phyloP scores from a whole-genome alignment of 1,140 invertebrate genomes.

The Heliothis virescens region DNA sequence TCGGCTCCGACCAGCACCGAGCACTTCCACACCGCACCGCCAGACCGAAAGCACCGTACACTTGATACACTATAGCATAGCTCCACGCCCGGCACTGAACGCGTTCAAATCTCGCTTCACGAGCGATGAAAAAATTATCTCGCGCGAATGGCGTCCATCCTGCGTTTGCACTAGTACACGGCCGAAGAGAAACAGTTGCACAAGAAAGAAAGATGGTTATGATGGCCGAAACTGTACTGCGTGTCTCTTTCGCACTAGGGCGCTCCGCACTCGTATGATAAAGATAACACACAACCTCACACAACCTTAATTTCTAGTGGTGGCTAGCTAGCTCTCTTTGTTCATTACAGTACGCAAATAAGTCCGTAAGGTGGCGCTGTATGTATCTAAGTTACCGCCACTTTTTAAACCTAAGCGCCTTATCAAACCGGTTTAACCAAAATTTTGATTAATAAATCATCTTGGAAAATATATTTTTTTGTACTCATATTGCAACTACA shows the following conservation, averaged over 20 bases:
- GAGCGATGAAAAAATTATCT: constrained; percentile 81
- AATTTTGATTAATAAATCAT: neutral
- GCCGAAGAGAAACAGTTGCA: constrained; percentile 86
- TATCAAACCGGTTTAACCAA: constrained; percentile 5
- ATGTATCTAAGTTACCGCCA: constrained; percentile 57
- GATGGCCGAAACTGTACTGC: constrained; percentile 79
- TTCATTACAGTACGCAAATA: constrained; percentile 72
- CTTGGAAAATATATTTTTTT: constrained; percentile 1
- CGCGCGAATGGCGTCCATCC: constrained; percentile 86
- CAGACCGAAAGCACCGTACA: constrained; percentile 68
- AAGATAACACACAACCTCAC: constrained; percentile 84
- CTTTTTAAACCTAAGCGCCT: constrained; percentile 56
- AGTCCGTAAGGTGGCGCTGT: constrained; percentile 70
- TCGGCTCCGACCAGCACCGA: constrained; percentile 63
- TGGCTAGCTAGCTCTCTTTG: constrained; percentile 84
- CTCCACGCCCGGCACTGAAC: constrained; percentile 74
- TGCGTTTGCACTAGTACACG: constrained; percentile 84
- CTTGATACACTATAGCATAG: constrained; percentile 79
- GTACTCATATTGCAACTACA: neutral
- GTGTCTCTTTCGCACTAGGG: constrained; percentile 72
- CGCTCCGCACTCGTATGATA: constrained; percentile 62
- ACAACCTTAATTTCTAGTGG: constrained; percentile 84
- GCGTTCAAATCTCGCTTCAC: constrained; percentile 71
- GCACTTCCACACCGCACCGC: constrained; percentile 71
- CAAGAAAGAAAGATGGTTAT: constrained; percentile 85